Conservation (phyloP, 30 jellyfish, hydroid and myxozoan genomes). For the Aurelia sp. region DNA sequence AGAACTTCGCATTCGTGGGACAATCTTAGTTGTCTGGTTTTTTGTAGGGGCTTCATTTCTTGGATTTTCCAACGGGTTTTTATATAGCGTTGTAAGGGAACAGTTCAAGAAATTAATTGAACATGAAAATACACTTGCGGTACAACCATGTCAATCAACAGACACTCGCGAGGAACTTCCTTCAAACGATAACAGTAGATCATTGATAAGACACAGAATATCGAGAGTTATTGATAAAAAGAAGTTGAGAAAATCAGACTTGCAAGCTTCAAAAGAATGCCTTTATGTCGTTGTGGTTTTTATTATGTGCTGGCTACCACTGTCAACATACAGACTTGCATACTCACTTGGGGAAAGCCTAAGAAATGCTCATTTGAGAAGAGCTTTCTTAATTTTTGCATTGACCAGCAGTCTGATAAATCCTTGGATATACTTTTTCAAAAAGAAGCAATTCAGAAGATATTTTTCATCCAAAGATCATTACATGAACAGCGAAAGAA, state of each 20-base stretch:
- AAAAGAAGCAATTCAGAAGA: conserved; percentile 36
- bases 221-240: not conserved
- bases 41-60: conserved; percentile 31
- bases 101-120: conserved; percentile 4
- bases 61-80: conserved; percentile 19
- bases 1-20: conserved; percentile 44
- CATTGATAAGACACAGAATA: not conserved
- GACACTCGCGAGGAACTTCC: not conserved
- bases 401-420: conserved; percentile 42
- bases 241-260: conserved; percentile 9
- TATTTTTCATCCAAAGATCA: too few relatives aligned
- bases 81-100: conserved; percentile 20
- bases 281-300: conserved; percentile 29
- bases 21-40: conserved; percentile 10
- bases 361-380: not conserved
- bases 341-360: not conserved
- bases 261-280: conserved; percentile 55
- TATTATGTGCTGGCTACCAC: conserved; percentile 40
- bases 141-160: not conserved
- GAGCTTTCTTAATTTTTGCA: conserved; percentile 27
- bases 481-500: too few relatives aligned
- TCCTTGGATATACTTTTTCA: conserved; percentile 60
- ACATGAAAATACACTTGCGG: not conserved
- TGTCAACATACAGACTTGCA: conserved; percentile 33
- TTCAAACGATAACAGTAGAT: not conserved